Evolutionary conservation across 1,140 invertebrate species (phyloP), one percentile per base, ranked within the genome.

Genomic region (Drosophila tristis): DNA sequence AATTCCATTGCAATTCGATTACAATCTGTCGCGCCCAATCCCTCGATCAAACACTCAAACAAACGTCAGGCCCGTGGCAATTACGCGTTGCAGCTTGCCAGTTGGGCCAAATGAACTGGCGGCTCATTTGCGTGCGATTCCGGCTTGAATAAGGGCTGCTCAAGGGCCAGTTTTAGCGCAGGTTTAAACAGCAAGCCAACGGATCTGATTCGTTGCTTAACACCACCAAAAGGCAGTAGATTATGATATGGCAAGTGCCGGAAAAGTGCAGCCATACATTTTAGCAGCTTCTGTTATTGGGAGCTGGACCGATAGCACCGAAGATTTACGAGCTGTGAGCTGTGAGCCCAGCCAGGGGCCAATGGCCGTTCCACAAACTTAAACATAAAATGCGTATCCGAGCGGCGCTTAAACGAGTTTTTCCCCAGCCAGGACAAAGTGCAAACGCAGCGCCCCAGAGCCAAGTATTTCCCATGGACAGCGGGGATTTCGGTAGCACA

Each of bases 1-100:
- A 85, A 86, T 85, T 85, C 47, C 78, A 86, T 86, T 86, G 73
- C 62, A 76, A 76, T 80, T 74, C 53, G 59, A 78, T 77, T 85
- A 63, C 56, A 25, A 80, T 85, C 44, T 42, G 60, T 39, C 35
- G 50, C 55, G 62, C 71, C 23, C 48, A 61, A 50, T 68, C 54
- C 11, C 68, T 75, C 65, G 86, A 85, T 85, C 81, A 85, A 80
- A 86, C 80, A 85, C 80, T 80, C 76, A 39, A 39, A 39, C 11
- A 16, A 16, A 16, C 16, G 55, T 39, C 66, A 62, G 59, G 61
- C 58, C 58, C 44, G 49, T 47, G 47, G 55, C 53, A 84, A 84
- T 84, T 84, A 80, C 57, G 63, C 61, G 15, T 59, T 51, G 59
- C 56, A 62, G 49, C 45, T 44, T 60, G 13, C 31, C n/a, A n/a